Conservation (phyloP, 1,140 invertebrate genomes). For the Sycophila sp. region DNA sequence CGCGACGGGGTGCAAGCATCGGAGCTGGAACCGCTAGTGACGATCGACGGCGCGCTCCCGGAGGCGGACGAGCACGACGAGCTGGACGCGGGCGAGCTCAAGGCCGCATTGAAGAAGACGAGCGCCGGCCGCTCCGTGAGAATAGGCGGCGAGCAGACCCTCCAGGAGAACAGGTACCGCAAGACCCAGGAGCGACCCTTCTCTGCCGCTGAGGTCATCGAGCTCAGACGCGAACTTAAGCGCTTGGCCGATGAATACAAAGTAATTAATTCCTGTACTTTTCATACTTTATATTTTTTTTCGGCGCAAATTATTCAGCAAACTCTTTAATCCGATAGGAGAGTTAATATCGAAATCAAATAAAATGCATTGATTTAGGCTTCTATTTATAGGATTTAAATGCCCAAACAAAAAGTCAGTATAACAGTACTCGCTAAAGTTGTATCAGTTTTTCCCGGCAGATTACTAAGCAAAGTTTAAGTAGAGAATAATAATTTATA, state of each 20-base stretch:
- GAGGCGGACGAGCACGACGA: conserved; percentile 68
- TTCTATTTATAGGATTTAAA: no score
- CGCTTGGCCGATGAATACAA: conserved; percentile 93
- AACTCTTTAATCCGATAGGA: no score
- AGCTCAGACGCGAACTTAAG: conserved; percentile 87
- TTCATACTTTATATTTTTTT: no score
- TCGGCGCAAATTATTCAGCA: neutral
- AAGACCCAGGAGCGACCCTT: conserved; percentile 56
- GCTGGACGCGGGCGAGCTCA: neutral
- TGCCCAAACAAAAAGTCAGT: no score
- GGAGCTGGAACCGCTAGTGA: conserved; percentile 82
- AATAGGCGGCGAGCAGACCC: conserved; percentile 51
- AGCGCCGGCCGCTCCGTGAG: conserved; percentile 55
- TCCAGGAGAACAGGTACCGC: conserved; percentile 30
- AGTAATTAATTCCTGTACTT: conserved; percentile 65
- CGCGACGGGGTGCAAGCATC: conserved; percentile 62
- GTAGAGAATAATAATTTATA: no score
- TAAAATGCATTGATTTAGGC: no score
- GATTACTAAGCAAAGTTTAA: no score
- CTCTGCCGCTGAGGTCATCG: conserved; percentile 72
- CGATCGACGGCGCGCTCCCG: conserved; percentile 66
- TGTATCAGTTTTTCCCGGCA: no score
- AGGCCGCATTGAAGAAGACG: neutral
- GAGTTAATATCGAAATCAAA: no score
- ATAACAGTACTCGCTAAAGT: no score